Evolutionary conservation across 2,113 vertebrate genomes (phyloP).

Genomic region (Azemiops feae): DNA sequence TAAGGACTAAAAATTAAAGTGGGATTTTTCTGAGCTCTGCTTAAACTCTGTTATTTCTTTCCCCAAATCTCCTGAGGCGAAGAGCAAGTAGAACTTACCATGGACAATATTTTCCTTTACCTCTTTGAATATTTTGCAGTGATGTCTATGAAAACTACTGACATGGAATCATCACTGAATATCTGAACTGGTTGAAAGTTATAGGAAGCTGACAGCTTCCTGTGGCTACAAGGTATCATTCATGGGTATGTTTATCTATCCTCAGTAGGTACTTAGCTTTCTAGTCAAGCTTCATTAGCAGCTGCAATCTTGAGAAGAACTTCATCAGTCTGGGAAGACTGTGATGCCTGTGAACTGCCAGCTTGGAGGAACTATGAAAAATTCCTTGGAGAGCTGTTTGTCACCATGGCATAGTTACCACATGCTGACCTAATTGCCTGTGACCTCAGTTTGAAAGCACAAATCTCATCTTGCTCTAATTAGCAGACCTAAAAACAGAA

Average conservation of each 20-base stretch:
- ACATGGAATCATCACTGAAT: neutral
- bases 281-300: neutral
- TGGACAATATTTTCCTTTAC: neutral
- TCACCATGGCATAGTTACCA: neutral
- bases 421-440: slow-evolving; percentile 43
- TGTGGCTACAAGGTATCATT: neutral
- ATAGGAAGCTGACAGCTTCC: neutral
- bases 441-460: slow-evolving; percentile 52
- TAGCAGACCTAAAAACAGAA: slow-evolving; percentile 65
- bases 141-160: neutral
- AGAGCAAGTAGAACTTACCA: neutral
- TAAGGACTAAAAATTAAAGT: neutral
- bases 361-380: slow-evolving; percentile 38
- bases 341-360: slow-evolving; percentile 36
- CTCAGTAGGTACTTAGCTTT: neutral
- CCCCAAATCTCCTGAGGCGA: neutral
- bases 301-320: neutral
- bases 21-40: no score
- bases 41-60: neutral
- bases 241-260: neutral
- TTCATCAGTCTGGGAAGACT: neutral
- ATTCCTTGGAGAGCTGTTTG: slow-evolving; percentile 37
- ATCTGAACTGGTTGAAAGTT: neutral
- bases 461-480: slow-evolving; percentile 58
- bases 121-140: neutral